Percentiles rank a stretch among this genome's conserved stretches.
phyloP scores from a whole-genome alignment of 1,140 invertebrate genomes.

The Polypedilum pembai region DNA sequence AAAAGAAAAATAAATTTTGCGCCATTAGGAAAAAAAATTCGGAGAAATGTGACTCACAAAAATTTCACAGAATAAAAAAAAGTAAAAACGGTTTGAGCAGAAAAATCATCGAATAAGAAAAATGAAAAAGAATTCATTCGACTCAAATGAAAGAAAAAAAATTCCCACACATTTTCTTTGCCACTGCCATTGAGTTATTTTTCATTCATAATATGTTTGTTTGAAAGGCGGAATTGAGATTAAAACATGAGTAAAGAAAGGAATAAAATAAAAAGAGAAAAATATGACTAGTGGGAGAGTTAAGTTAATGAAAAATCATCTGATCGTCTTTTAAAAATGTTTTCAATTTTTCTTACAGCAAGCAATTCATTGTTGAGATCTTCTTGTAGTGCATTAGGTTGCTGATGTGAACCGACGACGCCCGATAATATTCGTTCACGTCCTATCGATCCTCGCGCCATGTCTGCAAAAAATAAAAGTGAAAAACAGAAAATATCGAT shows the following conservation, averaged over 20 bases:
- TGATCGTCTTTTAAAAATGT: not conserved
- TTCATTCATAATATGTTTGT: not conserved
- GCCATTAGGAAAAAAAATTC: not conserved
- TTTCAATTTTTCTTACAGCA: slow-evolving; percentile 34
- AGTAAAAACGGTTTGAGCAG: not conserved
- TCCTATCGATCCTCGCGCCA: slow-evolving; percentile 29
- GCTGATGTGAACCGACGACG: slow-evolving; percentile 12
- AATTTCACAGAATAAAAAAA: not conserved
- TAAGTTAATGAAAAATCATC: not conserved
- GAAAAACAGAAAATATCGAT: not conserved
- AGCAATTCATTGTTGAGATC: slow-evolving; percentile 32
- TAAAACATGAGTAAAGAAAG: not conserved
- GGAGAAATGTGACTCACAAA: not conserved
- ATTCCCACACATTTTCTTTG: slow-evolving; percentile 24
- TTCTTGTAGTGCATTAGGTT: slow-evolving; percentile 7
- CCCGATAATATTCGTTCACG: slow-evolving; percentile 23
- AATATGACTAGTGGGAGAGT: too few species aligned
- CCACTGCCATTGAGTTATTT: slow-evolving; percentile 21
- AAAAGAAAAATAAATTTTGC: not conserved
- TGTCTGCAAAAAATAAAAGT: slow-evolving; percentile 25
- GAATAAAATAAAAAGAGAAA: not conserved
- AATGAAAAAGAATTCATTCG: slow-evolving; percentile 7
- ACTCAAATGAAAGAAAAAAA: not conserved
- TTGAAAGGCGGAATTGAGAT: not conserved
- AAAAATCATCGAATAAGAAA: not conserved